phyloP scores from a whole-genome alignment of 2,797 vertebrate genomes.

The Staurois parvus region DNA sequence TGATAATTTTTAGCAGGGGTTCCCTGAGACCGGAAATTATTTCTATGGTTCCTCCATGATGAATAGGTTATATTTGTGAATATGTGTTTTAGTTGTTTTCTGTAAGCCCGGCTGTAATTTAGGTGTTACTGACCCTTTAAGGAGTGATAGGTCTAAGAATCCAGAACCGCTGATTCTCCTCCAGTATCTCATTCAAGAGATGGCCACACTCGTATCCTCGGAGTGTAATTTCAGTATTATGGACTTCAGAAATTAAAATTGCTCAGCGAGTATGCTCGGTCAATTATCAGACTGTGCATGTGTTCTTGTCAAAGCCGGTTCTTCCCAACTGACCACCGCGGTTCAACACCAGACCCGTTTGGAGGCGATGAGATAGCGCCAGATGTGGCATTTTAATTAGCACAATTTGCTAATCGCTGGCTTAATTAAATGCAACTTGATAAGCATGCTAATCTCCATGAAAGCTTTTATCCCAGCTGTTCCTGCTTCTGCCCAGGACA shows the following conservation, averaged over 20 bases:
- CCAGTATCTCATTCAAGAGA: slow-evolving; percentile 2
- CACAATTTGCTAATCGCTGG: slow-evolving; percentile 70
- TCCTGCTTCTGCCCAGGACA: slow-evolving; percentile 51
- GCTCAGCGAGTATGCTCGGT: not conserved
- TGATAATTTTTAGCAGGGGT: too few relatives aligned
- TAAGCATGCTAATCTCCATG: slow-evolving; percentile 62
- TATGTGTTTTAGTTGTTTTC: too few relatives aligned
- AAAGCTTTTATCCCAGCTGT: slow-evolving; percentile 65
- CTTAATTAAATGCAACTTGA: slow-evolving; percentile 69
- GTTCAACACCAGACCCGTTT: slow-evolving; percentile 67
- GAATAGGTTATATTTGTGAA: too few relatives aligned
- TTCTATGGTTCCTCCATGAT: too few relatives aligned
- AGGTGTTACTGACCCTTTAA: too few relatives aligned
- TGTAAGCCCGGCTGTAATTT: too few relatives aligned
- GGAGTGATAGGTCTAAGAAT: not conserved
- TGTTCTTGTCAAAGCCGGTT: not conserved
- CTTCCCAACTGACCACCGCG: slow-evolving; percentile 43
- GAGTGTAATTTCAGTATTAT: slow-evolving; percentile 20
- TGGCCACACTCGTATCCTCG: not conserved
- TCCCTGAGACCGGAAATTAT: too few relatives aligned
- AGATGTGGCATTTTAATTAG: slow-evolving; percentile 75
- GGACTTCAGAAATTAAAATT: not conserved
- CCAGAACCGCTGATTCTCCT: not conserved
- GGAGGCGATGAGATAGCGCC: slow-evolving; percentile 67
- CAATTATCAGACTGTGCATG: slow-evolving; percentile 17